Evolutionary conservation across 37 sponge, comb jelly and placozoan genomes (phyloP).

Genomic region (Aphrocallistes beatrix): DNA sequence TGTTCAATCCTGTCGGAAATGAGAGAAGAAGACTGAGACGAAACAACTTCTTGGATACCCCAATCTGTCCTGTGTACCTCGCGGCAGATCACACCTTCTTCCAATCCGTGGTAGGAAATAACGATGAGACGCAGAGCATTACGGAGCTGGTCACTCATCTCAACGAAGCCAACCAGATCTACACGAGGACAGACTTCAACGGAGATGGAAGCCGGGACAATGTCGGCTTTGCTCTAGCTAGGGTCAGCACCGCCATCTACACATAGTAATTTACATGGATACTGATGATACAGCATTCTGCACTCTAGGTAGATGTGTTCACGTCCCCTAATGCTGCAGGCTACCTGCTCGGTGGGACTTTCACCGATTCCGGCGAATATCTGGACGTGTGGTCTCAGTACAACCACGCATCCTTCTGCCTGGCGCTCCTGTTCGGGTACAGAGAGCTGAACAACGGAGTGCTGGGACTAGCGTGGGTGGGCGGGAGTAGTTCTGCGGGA

Average conservation of each 20-base stretch:
- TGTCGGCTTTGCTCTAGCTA: neutral
- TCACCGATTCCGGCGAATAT: neutral
- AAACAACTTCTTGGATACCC: neutral
- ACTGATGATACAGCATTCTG: neutral
- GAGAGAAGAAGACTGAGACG: neutral
- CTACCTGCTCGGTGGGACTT: neutral
- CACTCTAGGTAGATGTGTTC: neutral
- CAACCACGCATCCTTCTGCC: constrained; percentile 38
- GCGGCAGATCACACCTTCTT: constrained; percentile 57
- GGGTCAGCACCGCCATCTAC: constrained; percentile 21
- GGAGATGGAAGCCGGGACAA: constrained; percentile 17
- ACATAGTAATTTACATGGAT: neutral
- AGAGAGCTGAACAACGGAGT: constrained; percentile 46
- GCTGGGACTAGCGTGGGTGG: constrained; percentile 58
- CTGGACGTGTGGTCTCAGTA: constrained; percentile 19
- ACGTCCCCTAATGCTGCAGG: neutral
- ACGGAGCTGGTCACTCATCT: constrained; percentile 33
- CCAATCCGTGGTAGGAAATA: constrained; percentile 23
- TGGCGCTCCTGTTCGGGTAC: constrained; percentile 36
- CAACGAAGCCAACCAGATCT: constrained; percentile 16
- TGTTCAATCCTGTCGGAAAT: neutral
- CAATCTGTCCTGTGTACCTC: constrained; percentile 42
- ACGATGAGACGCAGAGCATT: constrained; percentile 24
- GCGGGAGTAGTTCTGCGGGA: constrained; percentile 58
- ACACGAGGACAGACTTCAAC: constrained; percentile 30